Conservation (phyloP, 2,797 vertebrate genomes). For the Molossus molossus region DNA sequence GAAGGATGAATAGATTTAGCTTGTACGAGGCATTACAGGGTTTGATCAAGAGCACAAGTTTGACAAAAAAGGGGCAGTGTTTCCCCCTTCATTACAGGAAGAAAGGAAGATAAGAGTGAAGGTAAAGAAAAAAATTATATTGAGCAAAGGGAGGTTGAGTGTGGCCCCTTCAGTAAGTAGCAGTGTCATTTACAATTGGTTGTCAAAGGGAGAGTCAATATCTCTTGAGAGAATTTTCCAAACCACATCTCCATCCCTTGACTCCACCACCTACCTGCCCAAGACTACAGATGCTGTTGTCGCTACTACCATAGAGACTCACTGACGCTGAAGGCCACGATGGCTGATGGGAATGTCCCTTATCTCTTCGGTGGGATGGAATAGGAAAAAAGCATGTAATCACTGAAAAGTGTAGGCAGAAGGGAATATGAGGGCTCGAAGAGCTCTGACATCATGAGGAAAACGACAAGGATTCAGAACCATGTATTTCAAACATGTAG, state of each 20-base stretch:
- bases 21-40: neutral
- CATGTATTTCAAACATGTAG: slow-evolving; percentile 36
- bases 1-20: neutral
- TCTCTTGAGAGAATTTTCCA: neutral
- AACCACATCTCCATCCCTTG: neutral
- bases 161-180: neutral
- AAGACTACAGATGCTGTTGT: neutral
- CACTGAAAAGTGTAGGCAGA: neutral
- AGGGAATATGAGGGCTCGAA: neutral
- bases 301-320: neutral
- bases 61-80: neutral
- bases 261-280: neutral
- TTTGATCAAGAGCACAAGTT: neutral
- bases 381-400: neutral
- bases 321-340: neutral
- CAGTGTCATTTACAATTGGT: neutral
- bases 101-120: neutral
- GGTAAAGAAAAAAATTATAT: neutral
- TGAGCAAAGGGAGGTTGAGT: neutral
- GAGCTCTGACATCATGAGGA: neutral
- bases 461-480: neutral
- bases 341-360: neutral
- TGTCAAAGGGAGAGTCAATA: slow-evolving; percentile 2
- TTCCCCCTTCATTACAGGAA: neutral
- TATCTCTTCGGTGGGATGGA: neutral